Percentiles rank a stretch among this genome's conserved stretches.
phyloP scores from a whole-genome alignment of 2,797 vertebrate species.

The Enteromius trimaculatus region DNA sequence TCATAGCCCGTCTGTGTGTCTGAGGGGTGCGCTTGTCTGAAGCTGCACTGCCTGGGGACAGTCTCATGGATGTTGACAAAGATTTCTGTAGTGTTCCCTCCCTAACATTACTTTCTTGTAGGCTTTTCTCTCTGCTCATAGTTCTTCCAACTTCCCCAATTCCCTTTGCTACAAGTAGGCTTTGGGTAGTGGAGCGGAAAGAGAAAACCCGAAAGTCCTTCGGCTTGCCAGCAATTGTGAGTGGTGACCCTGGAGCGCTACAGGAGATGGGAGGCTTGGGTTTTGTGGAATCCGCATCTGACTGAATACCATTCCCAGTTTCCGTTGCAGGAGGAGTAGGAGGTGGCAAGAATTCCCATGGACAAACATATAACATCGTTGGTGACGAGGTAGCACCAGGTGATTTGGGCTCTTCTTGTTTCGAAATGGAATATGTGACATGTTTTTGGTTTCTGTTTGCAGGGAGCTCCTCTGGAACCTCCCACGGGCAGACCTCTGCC shows the following conservation, averaged over 20 bases:
- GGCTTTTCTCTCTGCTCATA: constrained; percentile 41
- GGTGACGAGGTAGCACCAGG: constrained; percentile 70
- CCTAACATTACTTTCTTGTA: constrained; percentile 36
- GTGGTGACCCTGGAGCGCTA: constrained; percentile 77
- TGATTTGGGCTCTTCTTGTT: constrained; percentile 63
- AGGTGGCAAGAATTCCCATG: constrained; percentile 65
- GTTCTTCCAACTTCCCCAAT: constrained; percentile 70
- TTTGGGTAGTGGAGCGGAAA: constrained; percentile 73
- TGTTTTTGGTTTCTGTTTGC: constrained; percentile 76
- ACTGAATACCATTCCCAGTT: constrained; percentile 54
- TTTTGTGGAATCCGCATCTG: constrained; percentile 64
- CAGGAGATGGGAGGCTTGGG: constrained; percentile 68
- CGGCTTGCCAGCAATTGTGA: constrained; percentile 56
- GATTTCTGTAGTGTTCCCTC: constrained; percentile 63
- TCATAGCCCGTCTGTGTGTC: constrained; percentile 71
- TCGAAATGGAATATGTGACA: constrained; percentile 78
- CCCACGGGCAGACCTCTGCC: constrained; percentile 72
- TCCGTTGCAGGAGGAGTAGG: constrained; percentile 55
- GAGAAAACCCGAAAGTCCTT: constrained; percentile 71
- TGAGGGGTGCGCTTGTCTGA: constrained; percentile 63
- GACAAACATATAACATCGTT: constrained; percentile 58
- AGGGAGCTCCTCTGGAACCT: constrained; percentile 62
- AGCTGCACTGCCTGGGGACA: constrained; percentile 60
- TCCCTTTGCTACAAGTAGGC: constrained; percentile 82
- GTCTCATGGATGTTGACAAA: constrained; percentile 64